Conservation (phyloP, 2,888 invertebrate genomes). For the Dermolepida albohirtum region DNA sequence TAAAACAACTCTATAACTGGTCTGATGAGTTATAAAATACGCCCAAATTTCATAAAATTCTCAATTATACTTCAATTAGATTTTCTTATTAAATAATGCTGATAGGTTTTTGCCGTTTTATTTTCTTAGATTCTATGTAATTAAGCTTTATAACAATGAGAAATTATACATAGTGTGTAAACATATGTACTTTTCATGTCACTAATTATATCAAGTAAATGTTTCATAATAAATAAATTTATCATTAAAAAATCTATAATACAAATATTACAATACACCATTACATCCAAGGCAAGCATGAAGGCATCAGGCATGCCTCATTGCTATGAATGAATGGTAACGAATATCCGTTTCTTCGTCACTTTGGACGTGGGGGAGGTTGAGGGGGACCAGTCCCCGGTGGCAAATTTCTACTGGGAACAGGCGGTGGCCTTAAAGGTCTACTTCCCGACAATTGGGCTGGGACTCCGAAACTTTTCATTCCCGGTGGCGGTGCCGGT, state of each 20-base stretch:
- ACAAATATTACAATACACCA: slow-evolving; percentile 7
- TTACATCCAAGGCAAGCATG: slow-evolving; percentile 61
- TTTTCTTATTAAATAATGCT: too few species aligned
- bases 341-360: slow-evolving; percentile 60
- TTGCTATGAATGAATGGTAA: slow-evolving; percentile 61
- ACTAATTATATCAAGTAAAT: neutral
- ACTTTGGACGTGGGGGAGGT: slow-evolving; percentile 64
- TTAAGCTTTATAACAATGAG: too few species aligned
- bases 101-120: too few species aligned
- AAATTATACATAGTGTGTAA: too few species aligned
- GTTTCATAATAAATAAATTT: neutral
- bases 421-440: slow-evolving; percentile 67
- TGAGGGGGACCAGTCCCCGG: slow-evolving; percentile 64
- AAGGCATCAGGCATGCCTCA: slow-evolving; percentile 59
- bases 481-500: slow-evolving; percentile 61
- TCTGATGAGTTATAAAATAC: too few species aligned
- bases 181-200: too few species aligned
- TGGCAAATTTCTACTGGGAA: slow-evolving; percentile 68
- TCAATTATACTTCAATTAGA: too few species aligned
- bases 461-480: slow-evolving; percentile 51
- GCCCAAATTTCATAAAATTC: too few species aligned
- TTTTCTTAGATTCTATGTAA: too few species aligned
- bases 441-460: slow-evolving; percentile 58
- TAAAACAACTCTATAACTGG: too few species aligned
- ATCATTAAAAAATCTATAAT: neutral